Evolutionary conservation across 2,113 vertebrate species (phyloP), one percentile per base, ranked within the genome.

Genomic region (Apodemus speciosus): DNA sequence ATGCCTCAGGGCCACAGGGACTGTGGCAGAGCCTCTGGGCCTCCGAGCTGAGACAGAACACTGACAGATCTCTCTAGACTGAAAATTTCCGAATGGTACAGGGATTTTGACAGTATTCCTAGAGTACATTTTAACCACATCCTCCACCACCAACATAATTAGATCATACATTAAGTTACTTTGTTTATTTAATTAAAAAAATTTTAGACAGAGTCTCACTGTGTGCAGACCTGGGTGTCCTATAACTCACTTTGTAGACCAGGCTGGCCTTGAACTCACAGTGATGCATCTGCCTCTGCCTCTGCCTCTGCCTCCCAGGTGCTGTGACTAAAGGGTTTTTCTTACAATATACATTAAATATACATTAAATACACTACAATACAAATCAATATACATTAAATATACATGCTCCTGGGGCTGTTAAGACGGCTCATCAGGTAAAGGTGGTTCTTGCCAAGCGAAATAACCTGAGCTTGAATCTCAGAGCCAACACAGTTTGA

Each of bases 141-240:
- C 79, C 56, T 91, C 88, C 23, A 7, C 64, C 69, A 85, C 88
- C 88, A 87, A 71, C n/a, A 84, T 83, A 89, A 93, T 89, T 80
- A 91, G 66, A 53, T 64, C 32, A 25, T 35, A 51, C 23, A 81
- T 76, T 88, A n/a, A 77, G 46, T 79, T 79, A n/a, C 35, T 79
- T 77, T 76, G 9, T 77, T 51, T 76, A 76, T 46, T 76, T 49
- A 32, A 0, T 71, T 40, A 9, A 49, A 49, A 49, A 46, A 43
- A 27, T 30, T 77, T 51, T 35, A n/a, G 49, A 21, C 76, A 53
- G 76, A 49, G 9, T 51, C 75, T 77, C 30, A 35, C 8, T 35
- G 13, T 75, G 75, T 76, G 43, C 18, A 51, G 16, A 30, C 27
- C 75, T 77, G 46, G 30, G 46, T 51, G 9, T 49, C 30, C 30